Evolutionary conservation across 2,797 vertebrate species (phyloP), one percentile per base, ranked within the genome.

Genomic region (Lagodon rhomboides): DNA sequence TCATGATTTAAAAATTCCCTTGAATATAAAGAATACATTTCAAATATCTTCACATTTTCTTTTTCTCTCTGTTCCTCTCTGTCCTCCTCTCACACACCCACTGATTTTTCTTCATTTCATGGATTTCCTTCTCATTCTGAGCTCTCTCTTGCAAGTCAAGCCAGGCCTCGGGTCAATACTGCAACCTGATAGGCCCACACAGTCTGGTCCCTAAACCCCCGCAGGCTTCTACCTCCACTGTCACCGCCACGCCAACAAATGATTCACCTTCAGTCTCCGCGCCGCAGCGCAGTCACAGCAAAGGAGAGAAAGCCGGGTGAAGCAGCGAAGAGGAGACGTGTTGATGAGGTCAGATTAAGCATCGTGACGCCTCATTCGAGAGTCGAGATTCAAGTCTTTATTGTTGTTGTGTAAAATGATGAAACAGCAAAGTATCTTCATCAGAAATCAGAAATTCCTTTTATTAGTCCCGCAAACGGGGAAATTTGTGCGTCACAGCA

Each of bases 331-430:
- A 78, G 53, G 20, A 27, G 68, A 80, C 87, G 79, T 82, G 85
- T 84, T 91, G 82, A 90, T 88, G 79, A 87, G 75, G 87, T 83
- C 92, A 92, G 94, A 93, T 86, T 75, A 93, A 86, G 80, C 90
- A 46, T 85, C 71, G 44, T 78, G 73, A 85, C 56, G 62, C 68
- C 76, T 80, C 23, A 56, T 82, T 84, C 61, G 53, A 66, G 61
- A 58, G 46, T 70, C 61, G 12, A n/a, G n/a, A 6, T 46, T 46
- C 44, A 46, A 15, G 44, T 5, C 38, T 38, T 38, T 38, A 10
- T 38, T 38, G 10, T 38, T 38, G 11, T 38, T 38, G 38, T 38
- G 10, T 38, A 38, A 38, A 38, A 38, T 38, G 10, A 38, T 11
- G 38, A 38, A 38, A 38, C 38, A 38, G 38, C 2, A 10, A 38